Evolutionary conservation across 2,888 invertebrate genomes (phyloP), one percentile per base, ranked within the genome.

Genomic region (Dynastes maya): DNA sequence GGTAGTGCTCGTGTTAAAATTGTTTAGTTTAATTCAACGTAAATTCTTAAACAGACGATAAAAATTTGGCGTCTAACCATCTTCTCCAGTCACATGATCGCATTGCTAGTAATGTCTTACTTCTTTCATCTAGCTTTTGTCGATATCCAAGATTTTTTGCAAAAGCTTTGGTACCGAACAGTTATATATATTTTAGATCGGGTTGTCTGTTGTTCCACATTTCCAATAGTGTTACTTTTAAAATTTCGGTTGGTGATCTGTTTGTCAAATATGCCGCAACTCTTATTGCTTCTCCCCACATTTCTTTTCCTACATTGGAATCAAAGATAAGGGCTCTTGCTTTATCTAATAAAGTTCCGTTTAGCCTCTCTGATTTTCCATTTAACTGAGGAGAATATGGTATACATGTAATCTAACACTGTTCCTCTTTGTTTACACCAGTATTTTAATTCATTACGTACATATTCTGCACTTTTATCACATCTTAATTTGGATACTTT

Each of bases 251-350:
- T 37, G 84, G 82, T 45, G 81, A 80, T 84, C 86, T 81, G 65
- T 87, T 86, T 45, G 81, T n/a, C 4, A 49, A 49, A 49, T 49
- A 49, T 49, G 49, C 4, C 2, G 49, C 49, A 49, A 49, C 49
- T 6, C 72, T 53, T 6, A 82, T 71, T 16, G 84, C 83, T 82
- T 84, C 85, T 65, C 84, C 84, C 85, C 85, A 86, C 80, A 86
- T 82, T 81, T n/a, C 86, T 55, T 22, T 22, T 22, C 22, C 22
- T 22, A 22, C 22, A 22, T 22, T 22, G 22, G 22, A 22, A 22
- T 22, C 22, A 22, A 22, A 22, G 22, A 22, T 22, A 78, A 85
- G 65, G 32, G 81, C 78, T 72, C 84, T 77, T 29, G 81, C 74
- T 78, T 82, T 83, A 40, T 84, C 82, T 61, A 83, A 13, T 58